Percentiles rank a stretch among this genome's conserved stretches.
Evolutionary conservation across 2,888 invertebrate genomes (phyloP).

Genomic region (Rapana venosa): DNA sequence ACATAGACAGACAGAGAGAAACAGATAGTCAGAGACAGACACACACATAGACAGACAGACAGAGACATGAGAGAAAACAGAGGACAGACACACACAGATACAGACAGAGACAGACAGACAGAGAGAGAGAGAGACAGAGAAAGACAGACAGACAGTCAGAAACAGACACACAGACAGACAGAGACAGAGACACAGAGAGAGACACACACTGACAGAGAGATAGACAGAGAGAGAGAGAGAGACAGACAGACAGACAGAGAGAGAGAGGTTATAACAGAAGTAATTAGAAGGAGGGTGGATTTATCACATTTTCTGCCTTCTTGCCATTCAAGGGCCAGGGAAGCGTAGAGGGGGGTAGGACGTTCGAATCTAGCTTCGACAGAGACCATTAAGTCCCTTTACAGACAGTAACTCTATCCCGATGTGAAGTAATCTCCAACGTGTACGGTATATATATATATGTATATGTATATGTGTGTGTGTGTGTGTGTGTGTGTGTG

Average conservation of each 20-base stretch:
- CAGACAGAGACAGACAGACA: neutral
- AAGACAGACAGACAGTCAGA: neutral
- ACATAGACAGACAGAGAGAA: neutral
- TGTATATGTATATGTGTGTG: neutral
- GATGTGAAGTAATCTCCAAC: no score
- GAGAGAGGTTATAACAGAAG: neutral
- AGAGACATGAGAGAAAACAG: neutral
- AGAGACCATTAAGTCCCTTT: no score
- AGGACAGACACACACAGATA: neutral
- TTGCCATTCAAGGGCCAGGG: neutral
- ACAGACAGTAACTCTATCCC: no score
- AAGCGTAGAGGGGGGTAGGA: no score
- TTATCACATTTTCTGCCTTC: no score
- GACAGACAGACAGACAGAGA: conserved; percentile 9
- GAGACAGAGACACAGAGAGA: neutral
- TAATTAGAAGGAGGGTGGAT: neutral
- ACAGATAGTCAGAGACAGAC: neutral
- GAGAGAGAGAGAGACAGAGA: neutral
- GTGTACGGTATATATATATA: neutral
- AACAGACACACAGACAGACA: neutral
- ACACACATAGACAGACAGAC: neutral
- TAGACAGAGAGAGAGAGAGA: neutral
- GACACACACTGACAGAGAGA: neutral
- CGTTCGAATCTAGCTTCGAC: no score
- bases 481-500: conserved; percentile 10